Percentiles rank a stretch among this genome's conserved stretches.
Conservation (phyloP, 2,113 vertebrate genomes). For the Cardinalis cardinalis region DNA sequence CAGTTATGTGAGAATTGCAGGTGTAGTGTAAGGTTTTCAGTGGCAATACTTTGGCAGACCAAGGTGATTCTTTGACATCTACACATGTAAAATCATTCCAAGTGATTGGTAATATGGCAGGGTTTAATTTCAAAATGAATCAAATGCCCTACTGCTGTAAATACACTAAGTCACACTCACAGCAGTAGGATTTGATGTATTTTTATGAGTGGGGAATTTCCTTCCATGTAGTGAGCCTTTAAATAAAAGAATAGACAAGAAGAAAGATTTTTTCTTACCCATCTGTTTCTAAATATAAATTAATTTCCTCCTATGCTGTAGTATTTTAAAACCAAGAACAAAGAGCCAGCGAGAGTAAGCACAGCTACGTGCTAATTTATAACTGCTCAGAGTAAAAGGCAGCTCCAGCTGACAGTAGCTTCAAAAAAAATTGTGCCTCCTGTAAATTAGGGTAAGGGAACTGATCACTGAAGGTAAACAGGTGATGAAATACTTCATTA, state of each 20-base stretch:
- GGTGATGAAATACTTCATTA: constrained; percentile 75
- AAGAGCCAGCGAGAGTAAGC: constrained; percentile 13
- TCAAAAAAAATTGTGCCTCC: constrained; percentile 63
- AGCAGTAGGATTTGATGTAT: background rate
- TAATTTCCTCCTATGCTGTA: background rate
- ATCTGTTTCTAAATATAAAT: background rate
- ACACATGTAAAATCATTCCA: background rate
- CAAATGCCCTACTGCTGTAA: background rate
- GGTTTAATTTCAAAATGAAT: background rate
- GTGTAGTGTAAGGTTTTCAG: background rate
- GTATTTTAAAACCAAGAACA: constrained; percentile 33
- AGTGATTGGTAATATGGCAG: background rate
- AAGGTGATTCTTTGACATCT: background rate
- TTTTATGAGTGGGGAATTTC: background rate
- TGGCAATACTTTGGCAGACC: background rate
- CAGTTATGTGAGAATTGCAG: background rate
- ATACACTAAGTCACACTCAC: background rate
- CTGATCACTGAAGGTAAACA: constrained; percentile 71
- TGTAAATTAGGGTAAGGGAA: constrained; percentile 60
- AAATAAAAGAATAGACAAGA: background rate
- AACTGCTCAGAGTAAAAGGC: constrained; percentile 55
- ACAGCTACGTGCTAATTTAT: constrained; percentile 65
- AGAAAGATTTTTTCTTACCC: background rate
- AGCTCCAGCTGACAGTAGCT: constrained; percentile 62
- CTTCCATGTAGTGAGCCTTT: background rate